phyloP scores from a whole-genome alignment of 2,888 invertebrate species.

The Drosophila hamatofila region DNA sequence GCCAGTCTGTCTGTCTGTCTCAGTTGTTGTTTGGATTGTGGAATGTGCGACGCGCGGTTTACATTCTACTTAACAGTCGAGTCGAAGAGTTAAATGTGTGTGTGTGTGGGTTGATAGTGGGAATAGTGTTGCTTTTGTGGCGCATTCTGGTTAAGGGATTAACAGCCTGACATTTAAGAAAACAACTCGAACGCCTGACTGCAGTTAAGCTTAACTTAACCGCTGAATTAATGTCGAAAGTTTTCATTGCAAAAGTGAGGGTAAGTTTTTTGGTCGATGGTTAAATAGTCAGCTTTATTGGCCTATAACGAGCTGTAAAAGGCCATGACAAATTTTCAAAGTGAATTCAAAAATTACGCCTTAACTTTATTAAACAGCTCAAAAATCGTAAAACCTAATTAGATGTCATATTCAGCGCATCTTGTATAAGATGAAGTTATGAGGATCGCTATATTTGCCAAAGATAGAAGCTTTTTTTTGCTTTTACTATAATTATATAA shows the following conservation, averaged over 20 bases:
- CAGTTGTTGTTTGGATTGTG: conserved; percentile 58
- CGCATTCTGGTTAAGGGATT: conserved; percentile 42
- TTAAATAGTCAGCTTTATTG: not conserved
- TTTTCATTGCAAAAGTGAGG: not conserved
- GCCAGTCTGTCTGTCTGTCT: conserved; percentile 19
- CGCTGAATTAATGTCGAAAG: conserved; percentile 16
- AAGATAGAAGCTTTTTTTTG: no score
- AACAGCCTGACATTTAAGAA: conserved; percentile 52
- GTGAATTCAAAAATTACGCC: not conserved
- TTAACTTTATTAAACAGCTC: not conserved
- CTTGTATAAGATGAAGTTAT: no score
- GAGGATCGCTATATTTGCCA: no score
- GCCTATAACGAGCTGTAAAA: not conserved
- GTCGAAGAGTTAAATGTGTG: conserved; percentile 66
- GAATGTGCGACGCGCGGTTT: conserved; percentile 68
- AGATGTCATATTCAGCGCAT: no score
- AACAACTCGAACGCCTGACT: conserved; percentile 15
- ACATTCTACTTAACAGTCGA: conserved; percentile 72
- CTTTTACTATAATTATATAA: no score
- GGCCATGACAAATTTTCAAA: not conserved
- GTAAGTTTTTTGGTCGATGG: not conserved
- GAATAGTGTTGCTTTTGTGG: conserved; percentile 21
- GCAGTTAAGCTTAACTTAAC: conserved; percentile 16
- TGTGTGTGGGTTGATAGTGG: not conserved
- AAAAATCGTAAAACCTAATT: no score